Percentiles rank a stretch among this genome's conserved stretches.
These are phyloP conservation scores for Mastomys natalensis DNA, from an alignment of 2,113 vertebrate species.

Conservation along the genomic window DNA sequence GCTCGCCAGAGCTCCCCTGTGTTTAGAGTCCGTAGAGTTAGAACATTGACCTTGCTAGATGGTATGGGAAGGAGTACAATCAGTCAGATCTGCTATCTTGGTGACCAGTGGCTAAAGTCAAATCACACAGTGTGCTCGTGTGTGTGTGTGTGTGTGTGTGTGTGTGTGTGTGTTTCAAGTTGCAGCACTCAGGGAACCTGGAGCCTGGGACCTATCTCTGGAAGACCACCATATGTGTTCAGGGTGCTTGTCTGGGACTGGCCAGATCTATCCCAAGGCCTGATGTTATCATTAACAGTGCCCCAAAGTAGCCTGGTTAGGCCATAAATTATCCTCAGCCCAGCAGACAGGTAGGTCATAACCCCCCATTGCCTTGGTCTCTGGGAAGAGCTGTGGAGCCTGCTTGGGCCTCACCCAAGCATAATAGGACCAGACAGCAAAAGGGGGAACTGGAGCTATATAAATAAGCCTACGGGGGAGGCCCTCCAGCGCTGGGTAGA, in stretches of 20 bases:
- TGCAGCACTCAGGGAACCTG: neutral
- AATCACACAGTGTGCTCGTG: neutral
- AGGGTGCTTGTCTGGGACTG: neutral
- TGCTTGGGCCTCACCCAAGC: slow-evolving; percentile 35
- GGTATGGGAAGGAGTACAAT: neutral
- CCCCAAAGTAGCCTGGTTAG: neutral
- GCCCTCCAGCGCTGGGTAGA: neutral
- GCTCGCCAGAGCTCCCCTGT: neutral
- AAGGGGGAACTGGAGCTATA: slow-evolving; percentile 45
- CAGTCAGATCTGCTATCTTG: neutral
- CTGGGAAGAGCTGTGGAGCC: slow-evolving; percentile 4
- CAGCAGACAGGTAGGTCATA: neutral
- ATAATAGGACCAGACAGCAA: slow-evolving; percentile 38
- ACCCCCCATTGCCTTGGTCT: neutral
- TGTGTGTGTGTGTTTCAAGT: neutral
- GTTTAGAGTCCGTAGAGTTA: neutral
- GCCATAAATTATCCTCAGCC: neutral
- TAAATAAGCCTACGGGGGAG: slow-evolving; percentile 63
- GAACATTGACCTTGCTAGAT: neutral
- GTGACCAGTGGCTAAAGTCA: neutral
- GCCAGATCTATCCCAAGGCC: neutral
- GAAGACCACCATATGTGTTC: neutral
- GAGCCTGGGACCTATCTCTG: neutral
- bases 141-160: neutral
- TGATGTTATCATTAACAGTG: neutral